Conservation (phyloP, 2,113 vertebrate species). For the Ellobius talpinus region DNA sequence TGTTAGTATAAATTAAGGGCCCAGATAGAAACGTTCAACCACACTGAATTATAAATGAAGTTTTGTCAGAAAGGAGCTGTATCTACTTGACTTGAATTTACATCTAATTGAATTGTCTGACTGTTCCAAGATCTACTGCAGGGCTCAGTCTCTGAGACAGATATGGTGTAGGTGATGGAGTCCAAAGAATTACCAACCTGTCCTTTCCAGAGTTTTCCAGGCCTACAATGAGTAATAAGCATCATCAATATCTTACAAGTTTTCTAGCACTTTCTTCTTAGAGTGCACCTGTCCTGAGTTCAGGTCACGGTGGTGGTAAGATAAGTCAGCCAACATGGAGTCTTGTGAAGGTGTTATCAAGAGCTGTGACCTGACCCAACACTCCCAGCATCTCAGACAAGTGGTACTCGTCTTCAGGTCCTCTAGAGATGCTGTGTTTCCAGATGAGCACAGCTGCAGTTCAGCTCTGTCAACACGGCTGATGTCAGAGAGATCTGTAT, state of each 20-base stretch:
- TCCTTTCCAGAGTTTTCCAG: not conserved
- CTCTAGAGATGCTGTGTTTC: not conserved
- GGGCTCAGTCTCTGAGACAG: not conserved
- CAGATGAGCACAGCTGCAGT: slow-evolving; percentile 1
- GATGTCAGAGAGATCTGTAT: not conserved
- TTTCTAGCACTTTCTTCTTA: slow-evolving; percentile 28
- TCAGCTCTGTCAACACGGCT: slow-evolving; percentile 57
- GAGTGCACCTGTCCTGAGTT: not conserved
- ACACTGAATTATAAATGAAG: not conserved
- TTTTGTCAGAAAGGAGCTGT: not conserved
- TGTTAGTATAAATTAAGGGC: not conserved
- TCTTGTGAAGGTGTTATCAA: slow-evolving; percentile 72
- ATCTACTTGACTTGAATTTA: not conserved
- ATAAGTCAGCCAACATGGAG: slow-evolving; percentile 49
- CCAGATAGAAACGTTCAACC: not conserved
- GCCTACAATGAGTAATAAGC: not conserved
- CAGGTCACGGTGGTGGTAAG: slow-evolving; percentile 72
- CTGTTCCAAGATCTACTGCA: no score
- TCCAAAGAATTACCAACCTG: not conserved
- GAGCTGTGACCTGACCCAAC: slow-evolving; percentile 85
- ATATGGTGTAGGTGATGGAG: accelerated
- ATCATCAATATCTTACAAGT: not conserved
- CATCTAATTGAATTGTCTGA: not conserved
- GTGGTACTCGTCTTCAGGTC: not conserved
- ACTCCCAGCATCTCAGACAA: slow-evolving; percentile 78